Conservation (phyloP, 2,797 vertebrate species). For the Cirrhinus mrigala region DNA sequence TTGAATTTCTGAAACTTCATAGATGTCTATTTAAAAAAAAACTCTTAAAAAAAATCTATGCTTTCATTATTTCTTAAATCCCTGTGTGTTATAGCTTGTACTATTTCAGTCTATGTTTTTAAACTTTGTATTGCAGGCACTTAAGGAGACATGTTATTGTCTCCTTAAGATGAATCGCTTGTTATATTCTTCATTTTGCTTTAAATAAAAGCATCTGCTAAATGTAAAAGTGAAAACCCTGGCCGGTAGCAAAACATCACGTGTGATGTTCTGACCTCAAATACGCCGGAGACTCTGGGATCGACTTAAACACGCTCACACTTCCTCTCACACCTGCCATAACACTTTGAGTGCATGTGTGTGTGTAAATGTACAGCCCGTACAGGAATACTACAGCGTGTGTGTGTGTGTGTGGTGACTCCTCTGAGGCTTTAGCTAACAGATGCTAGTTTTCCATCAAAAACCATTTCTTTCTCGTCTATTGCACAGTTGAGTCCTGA, state of each 20-base stretch:
- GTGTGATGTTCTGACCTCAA: not conserved
- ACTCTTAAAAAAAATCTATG: not conserved
- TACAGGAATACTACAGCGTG: conserved; percentile 11
- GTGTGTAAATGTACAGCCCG: not conserved
- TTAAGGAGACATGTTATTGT: not conserved
- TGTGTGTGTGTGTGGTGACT: not conserved
- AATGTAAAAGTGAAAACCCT: conserved; percentile 14
- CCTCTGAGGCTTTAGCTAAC: not conserved
- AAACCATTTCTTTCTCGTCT: not conserved
- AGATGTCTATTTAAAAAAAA: not conserved
- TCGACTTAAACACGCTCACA: conserved; percentile 1
- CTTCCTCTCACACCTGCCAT: conserved; percentile 35
- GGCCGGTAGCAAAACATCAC: not conserved
- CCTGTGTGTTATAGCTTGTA: not conserved
- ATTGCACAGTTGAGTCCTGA: conserved; percentile 10
- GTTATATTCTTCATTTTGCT: not conserved
- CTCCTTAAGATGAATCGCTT: not conserved
- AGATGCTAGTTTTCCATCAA: conserved; percentile 13
- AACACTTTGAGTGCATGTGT: conserved; percentile 1
- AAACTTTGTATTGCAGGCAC: not conserved
- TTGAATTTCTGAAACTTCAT: not conserved
- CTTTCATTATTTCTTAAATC: not conserved
- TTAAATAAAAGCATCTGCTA: not conserved
- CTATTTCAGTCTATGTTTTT: not conserved
- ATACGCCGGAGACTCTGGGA: conserved; percentile 4